phyloP scores from a whole-genome alignment of 2,113 vertebrate genomes.

The Microcebus ravelobensis region DNA sequence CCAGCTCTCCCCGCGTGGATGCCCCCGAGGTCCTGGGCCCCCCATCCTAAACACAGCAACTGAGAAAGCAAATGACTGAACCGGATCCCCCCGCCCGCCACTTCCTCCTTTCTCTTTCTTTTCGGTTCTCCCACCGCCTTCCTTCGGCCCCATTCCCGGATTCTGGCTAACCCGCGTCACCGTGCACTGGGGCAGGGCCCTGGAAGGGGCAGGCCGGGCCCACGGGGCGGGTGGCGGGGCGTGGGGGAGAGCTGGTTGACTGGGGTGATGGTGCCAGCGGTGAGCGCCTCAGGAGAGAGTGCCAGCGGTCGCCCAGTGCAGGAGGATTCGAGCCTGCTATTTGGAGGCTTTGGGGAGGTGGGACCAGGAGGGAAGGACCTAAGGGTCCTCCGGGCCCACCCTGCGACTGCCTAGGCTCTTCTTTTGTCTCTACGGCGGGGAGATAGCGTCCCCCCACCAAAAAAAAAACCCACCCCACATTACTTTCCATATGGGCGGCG shows the following conservation, averaged over 20 bases:
- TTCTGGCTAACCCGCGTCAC: background rate
- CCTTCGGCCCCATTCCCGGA: background rate
- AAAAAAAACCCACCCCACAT: background rate
- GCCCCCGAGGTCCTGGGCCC: background rate
- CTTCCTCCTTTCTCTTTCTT: background rate
- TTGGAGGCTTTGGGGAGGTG: background rate
- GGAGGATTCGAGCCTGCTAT: background rate
- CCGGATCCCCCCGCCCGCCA: background rate
- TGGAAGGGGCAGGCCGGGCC: background rate
- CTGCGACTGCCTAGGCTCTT: background rate
- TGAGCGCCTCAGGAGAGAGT: background rate
- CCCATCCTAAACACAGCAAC: background rate
- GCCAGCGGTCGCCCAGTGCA: background rate
- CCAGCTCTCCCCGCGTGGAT: background rate
- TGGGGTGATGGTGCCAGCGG: background rate
- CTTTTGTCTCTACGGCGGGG: background rate
- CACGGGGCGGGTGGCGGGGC: background rate
- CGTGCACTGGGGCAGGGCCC: background rate
- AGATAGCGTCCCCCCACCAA: background rate
- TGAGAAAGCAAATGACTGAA: slow-evolving; percentile 57
- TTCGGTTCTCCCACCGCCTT: background rate
- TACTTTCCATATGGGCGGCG: slow-evolving; percentile 38
- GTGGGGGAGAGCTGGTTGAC: background rate
- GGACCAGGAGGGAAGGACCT: background rate
- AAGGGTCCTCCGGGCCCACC: background rate